Evolutionary conservation across 1,140 invertebrate species (phyloP).

Genomic region (Brachionus angularis): DNA sequence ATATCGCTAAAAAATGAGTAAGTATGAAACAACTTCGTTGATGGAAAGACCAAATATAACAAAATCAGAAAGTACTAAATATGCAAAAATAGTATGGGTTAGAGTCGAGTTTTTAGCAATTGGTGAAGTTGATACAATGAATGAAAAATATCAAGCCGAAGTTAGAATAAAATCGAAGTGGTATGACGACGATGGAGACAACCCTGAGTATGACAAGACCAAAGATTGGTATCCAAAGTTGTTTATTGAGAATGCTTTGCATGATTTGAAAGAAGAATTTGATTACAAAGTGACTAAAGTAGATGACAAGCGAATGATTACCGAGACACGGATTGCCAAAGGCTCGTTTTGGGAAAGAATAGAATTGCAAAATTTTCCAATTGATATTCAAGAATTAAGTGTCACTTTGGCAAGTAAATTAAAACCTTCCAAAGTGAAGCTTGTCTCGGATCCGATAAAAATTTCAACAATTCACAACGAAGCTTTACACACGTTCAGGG

Average conservation of each 20-base stretch:
- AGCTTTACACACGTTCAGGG: conserved; percentile 28
- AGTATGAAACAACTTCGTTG: too few relatives aligned
- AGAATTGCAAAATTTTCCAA: conserved; percentile 44
- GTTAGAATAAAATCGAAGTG: conserved; percentile 27
- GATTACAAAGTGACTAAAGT: background rate
- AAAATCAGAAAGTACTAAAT: background rate
- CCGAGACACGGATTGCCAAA: conserved; percentile 16
- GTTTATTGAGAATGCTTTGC: conserved; percentile 33
- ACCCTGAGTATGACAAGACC: background rate
- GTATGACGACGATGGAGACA: conserved; percentile 4
- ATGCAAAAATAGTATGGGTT: background rate
- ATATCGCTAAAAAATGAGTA: too few relatives aligned
- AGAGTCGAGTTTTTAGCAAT: conserved; percentile 26
- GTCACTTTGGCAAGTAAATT: conserved; percentile 6
- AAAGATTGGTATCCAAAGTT: conserved; percentile 40
- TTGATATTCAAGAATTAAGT: conserved; percentile 31
- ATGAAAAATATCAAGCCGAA: conserved; percentile 37
- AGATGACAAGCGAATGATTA: conserved; percentile 6
- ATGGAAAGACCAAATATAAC: background rate
- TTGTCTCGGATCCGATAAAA: conserved; percentile 6
- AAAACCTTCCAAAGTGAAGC: conserved; percentile 14
- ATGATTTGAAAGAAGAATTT: conserved; percentile 36
- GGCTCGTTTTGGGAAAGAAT: conserved; percentile 37
- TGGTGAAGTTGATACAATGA: conserved; percentile 38
- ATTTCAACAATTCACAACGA: conserved; percentile 25